phyloP scores from a whole-genome alignment of 2,113 vertebrate genomes.

The Heteronetta atricapilla region DNA sequence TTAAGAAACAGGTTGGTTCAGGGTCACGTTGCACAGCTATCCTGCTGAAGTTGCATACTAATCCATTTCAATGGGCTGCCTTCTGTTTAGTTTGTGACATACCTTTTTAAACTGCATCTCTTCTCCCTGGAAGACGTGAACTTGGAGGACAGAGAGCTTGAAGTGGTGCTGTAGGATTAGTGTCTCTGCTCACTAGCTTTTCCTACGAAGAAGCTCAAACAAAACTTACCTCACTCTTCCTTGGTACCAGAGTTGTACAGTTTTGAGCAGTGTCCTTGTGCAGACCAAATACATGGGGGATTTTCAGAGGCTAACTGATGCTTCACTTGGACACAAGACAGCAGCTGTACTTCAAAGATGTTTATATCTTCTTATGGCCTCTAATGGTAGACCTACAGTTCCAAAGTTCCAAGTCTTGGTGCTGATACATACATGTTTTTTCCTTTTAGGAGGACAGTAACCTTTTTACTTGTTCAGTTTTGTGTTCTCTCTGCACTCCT shows the following conservation, averaged over 20 bases:
- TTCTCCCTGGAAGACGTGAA: neutral
- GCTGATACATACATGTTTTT: neutral
- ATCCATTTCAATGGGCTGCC: neutral
- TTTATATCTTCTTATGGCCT: neutral
- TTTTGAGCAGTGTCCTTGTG: neutral
- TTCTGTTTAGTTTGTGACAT: neutral
- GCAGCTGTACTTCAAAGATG: neutral
- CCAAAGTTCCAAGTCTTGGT: neutral
- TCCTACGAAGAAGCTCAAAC: neutral
- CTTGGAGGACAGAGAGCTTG: neutral
- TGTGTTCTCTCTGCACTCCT: neutral
- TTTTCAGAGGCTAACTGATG: neutral
- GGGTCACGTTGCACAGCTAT: neutral
- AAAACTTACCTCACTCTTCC: neutral
- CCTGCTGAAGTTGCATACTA: neutral
- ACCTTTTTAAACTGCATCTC: neutral
- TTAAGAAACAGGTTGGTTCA: neutral
- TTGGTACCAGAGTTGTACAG: neutral
- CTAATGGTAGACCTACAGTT: neutral
- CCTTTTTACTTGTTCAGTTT: neutral
- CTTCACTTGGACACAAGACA: neutral
- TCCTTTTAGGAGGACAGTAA: neutral
- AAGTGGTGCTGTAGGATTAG: accelerated
- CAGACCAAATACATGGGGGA: accelerated
- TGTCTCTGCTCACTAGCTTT: neutral